Evolutionary conservation across 1,140 invertebrate species (phyloP).

Genomic region (Harpegnathos saltator): DNA sequence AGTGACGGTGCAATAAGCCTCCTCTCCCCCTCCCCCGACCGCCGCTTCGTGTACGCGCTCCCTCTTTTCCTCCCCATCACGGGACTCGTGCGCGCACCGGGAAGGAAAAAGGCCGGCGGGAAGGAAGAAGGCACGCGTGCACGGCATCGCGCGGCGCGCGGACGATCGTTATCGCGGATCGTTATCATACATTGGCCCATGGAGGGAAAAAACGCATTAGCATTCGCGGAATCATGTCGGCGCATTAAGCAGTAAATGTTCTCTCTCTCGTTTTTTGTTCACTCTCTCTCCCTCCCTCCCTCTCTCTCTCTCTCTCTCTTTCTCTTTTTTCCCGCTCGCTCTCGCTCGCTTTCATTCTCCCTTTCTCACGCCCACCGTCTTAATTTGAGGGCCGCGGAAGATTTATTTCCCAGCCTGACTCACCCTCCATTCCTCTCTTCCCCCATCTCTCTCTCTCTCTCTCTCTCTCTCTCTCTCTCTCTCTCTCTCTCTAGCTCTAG

Average conservation of each 20-base stretch:
- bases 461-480: background rate
- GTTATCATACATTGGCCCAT: conserved; percentile 40
- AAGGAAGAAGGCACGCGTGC: conserved; percentile 25
- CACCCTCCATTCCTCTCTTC: background rate
- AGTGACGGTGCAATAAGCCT: conserved; percentile 54
- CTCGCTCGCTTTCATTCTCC: background rate
- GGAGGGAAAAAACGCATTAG: conserved; percentile 52
- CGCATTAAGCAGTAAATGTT: conserved; percentile 52
- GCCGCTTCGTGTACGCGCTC: too few relatives aligned
- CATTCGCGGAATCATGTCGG: conserved; percentile 52
- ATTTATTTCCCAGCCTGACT: conserved; percentile 45
- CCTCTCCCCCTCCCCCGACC: too few relatives aligned
- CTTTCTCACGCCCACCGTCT: conserved; percentile 2
- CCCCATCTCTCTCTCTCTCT: background rate
- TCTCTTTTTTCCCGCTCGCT: too few relatives aligned
- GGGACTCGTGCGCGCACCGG: background rate
- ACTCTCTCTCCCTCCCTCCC: background rate
- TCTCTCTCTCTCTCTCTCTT: background rate
- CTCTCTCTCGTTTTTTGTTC: background rate
- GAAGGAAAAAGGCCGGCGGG: background rate
- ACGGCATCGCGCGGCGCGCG: background rate
- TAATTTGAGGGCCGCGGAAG: conserved; percentile 56
- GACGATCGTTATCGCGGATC: conserved; percentile 54
- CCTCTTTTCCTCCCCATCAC: too few relatives aligned
- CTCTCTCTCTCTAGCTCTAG: too few relatives aligned